A percentile compares a stretch with the other conserved stretches of the same genome.
Conservation (phyloP, 2,888 invertebrate genomes). For the Oithona nana region DNA sequence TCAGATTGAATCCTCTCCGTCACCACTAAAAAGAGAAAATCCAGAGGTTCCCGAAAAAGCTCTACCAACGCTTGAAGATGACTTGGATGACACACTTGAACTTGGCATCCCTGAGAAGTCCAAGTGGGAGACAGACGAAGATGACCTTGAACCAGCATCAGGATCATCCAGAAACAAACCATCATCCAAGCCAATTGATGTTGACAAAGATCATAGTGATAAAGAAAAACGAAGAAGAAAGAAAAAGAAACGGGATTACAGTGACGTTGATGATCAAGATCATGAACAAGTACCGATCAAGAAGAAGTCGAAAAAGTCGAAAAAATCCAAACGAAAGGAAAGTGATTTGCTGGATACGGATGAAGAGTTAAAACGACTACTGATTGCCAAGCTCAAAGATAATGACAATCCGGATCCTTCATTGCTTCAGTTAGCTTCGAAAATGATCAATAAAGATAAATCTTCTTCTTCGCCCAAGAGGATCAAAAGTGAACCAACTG, state of each 20-base stretch:
- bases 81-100: background rate
- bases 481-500: background rate
- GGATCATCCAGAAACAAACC: background rate
- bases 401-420: background rate
- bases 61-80: background rate
- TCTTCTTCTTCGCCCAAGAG: background rate
- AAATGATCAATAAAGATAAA: background rate
- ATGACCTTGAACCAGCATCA: background rate
- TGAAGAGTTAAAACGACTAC: background rate
- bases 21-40: background rate
- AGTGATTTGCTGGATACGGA: no score
- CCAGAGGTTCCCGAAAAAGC: background rate
- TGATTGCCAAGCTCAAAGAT: background rate
- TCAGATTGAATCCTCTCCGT: background rate
- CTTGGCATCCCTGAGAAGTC: background rate
- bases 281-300: background rate
- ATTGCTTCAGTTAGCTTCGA: background rate
- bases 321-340: background rate
- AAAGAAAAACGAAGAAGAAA: background rate
- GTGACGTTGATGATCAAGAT: background rate
- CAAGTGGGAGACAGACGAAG: constrained; percentile 2
- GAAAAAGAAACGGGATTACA: background rate
- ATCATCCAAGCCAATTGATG: background rate
- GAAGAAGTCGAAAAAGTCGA: background rate
- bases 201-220: background rate